Conservation (phyloP, 2,113 vertebrate species). For the Nesogale talazaci region DNA sequence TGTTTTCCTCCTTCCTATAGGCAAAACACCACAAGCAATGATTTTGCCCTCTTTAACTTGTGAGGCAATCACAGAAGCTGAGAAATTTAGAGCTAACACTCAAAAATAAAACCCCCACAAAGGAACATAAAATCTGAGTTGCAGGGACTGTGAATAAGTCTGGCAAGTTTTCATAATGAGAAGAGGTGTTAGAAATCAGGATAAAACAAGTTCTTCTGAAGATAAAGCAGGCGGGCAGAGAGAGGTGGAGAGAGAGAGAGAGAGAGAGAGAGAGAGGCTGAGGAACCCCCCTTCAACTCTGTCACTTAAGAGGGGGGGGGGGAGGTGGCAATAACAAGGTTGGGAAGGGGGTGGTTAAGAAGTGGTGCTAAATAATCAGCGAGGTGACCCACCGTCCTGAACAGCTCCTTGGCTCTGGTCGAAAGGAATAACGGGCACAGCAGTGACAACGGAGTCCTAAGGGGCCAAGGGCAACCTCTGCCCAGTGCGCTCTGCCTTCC, state of each 20-base stretch:
- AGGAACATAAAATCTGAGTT: neutral
- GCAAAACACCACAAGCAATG: constrained; percentile 31
- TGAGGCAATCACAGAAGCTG: neutral
- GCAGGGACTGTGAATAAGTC: neutral
- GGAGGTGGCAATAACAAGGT: constrained; percentile 27
- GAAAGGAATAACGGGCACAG: constrained; percentile 73
- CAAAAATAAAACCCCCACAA: constrained; percentile 42
- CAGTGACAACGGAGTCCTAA: constrained; percentile 77
- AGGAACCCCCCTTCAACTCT: neutral
- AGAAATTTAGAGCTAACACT: constrained; percentile 35
- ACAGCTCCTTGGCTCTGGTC: constrained; percentile 71
- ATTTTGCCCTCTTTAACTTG: neutral
- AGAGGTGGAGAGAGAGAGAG: neutral
- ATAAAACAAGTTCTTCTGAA: constrained; percentile 30
- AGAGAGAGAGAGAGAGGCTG: neutral
- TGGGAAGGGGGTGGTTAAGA: neutral
- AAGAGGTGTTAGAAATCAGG: constrained; percentile 11
- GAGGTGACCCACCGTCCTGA: constrained; percentile 72
- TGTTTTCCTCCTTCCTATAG: constrained; percentile 40
- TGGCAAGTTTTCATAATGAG: constrained; percentile 38
- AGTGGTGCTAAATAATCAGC: constrained; percentile 42
- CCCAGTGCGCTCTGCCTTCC: constrained; percentile 72
- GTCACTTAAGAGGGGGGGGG: constrained; percentile 29
- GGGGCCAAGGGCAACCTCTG: constrained; percentile 71
- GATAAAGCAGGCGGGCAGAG: neutral